These are phyloP conservation scores for Neopipo cinnamomea DNA, from an alignment of 2,113 vertebrate genomes.

Conservation along the genomic window DNA sequence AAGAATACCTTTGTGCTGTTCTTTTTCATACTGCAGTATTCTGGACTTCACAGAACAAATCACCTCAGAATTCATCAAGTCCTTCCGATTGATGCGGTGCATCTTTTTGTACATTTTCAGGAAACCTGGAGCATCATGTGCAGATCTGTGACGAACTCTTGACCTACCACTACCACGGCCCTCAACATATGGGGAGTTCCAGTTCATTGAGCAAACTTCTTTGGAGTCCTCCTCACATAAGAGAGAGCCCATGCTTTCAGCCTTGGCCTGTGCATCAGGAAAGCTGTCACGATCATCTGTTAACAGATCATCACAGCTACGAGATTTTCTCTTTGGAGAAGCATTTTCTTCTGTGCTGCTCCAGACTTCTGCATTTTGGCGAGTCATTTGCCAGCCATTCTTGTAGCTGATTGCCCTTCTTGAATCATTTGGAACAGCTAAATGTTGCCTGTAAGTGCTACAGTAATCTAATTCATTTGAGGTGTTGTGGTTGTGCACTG, in stretches of 20 bases:
- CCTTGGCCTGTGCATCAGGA: conserved; percentile 78
- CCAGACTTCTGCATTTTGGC: conserved; percentile 86
- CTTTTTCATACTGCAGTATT: conserved; percentile 87
- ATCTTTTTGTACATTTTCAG: conserved; percentile 93
- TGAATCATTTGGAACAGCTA: conserved; percentile 79
- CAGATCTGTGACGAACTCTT: conserved; percentile 79
- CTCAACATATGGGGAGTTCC: conserved; percentile 65
- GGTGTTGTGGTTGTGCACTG: conserved; percentile 79
- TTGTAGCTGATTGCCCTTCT: conserved; percentile 82
- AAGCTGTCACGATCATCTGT: conserved; percentile 75
- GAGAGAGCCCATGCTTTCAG: conserved; percentile 88
- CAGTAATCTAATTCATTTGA: conserved; percentile 80
- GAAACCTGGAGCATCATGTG: conserved; percentile 87
- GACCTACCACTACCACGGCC: conserved; percentile 60
- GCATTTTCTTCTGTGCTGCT: conserved; percentile 84
- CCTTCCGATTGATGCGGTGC: conserved; percentile 92
- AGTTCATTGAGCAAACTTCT: conserved; percentile 57
- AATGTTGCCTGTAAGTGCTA: conserved; percentile 77
- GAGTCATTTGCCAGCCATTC: conserved; percentile 86
- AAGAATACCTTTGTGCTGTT: conserved; percentile 77
- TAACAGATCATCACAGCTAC: conserved; percentile 87
- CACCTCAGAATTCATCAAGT: conserved; percentile 87
- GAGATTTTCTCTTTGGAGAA: conserved; percentile 85
- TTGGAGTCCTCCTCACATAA: conserved; percentile 80
- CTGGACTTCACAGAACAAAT: conserved; percentile 91